A percentile compares a stretch with the other conserved stretches of the same genome.
phyloP scores from a whole-genome alignment of 2,888 invertebrate genomes.

The Drosophila tanythrix region DNA sequence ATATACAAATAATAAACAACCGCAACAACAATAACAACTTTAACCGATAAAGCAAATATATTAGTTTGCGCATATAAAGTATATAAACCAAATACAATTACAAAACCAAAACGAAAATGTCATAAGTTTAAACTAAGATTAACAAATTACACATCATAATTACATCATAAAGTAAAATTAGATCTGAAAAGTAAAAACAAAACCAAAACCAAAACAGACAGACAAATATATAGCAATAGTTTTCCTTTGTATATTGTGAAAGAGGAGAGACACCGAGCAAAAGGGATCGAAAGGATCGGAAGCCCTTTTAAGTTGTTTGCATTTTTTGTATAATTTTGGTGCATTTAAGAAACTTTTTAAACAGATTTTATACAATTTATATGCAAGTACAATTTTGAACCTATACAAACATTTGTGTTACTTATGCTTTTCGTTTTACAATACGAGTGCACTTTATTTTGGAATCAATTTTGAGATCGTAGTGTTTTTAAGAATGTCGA shows the following conservation, averaged over 20 bases:
- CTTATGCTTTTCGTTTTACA: conserved; percentile 26
- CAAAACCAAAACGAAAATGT: conserved; percentile 51
- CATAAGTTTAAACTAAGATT: conserved; percentile 71
- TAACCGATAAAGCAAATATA: conserved; percentile 30
- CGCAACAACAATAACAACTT: conserved; percentile 39
- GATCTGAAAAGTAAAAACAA: conserved; percentile 38
- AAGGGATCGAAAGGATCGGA: conserved; percentile 43
- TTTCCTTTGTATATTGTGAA: conserved; percentile 44
- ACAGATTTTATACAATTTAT: conserved; percentile 57
- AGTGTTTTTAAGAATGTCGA: conserved; percentile 55
- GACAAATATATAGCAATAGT: conserved; percentile 53
- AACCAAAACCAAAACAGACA: background rate
- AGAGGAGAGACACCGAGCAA: conserved; percentile 21
- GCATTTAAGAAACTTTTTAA: conserved; percentile 43
- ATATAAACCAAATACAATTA: conserved; percentile 45
- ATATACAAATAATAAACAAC: conserved; percentile 64
- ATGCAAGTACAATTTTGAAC: conserved; percentile 52
- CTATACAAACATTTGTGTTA: conserved; percentile 47
- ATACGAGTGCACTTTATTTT: conserved; percentile 46
- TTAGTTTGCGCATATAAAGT: conserved; percentile 23
- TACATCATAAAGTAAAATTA: conserved; percentile 48
- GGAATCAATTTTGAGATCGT: conserved; percentile 47
- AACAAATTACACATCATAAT: conserved; percentile 44
- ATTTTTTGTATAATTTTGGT: conserved; percentile 26
- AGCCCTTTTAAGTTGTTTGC: conserved; percentile 26